phyloP scores from a whole-genome alignment of 2,797 vertebrate species.

The Crocodylus rhombifer region DNA sequence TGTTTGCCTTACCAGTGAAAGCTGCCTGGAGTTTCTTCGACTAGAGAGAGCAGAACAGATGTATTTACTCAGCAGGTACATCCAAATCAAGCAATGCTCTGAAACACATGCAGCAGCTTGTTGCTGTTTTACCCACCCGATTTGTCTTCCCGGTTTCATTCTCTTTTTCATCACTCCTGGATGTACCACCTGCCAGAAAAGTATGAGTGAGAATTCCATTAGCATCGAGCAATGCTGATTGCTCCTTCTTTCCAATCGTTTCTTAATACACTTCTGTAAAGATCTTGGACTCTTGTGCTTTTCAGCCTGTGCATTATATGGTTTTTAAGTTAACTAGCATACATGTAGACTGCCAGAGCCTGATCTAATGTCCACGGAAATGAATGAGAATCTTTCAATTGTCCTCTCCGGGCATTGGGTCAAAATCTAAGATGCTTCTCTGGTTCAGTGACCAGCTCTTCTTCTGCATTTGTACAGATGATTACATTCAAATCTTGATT shows the following conservation, averaged over 20 bases:
- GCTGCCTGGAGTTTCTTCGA: not conserved
- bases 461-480: conserved; percentile 23
- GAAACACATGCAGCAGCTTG: not conserved
- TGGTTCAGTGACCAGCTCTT: conserved; percentile 30
- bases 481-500: conserved; percentile 39
- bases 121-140: conserved; percentile 6
- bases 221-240: not conserved
- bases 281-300: conserved; percentile 15
- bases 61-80: not conserved
- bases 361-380: not conserved
- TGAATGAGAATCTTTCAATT: conserved; percentile 43
- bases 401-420: conserved; percentile 34
- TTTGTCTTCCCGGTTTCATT: not conserved
- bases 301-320: not conserved
- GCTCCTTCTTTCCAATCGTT: not conserved
- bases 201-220: not conserved
- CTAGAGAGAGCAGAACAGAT: not conserved
- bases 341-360: conserved; percentile 15
- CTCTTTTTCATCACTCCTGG: fast-evolving
- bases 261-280: not conserved
- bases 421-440: conserved; percentile 35
- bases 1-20: conserved; percentile 14
- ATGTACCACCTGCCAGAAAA: not conserved
- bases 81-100: not conserved
- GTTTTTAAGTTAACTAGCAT: conserved; percentile 41